Evolutionary conservation across 1,140 invertebrate genomes (phyloP), one percentile per base, ranked within the genome.

Genomic region (Nephila pilipes): DNA sequence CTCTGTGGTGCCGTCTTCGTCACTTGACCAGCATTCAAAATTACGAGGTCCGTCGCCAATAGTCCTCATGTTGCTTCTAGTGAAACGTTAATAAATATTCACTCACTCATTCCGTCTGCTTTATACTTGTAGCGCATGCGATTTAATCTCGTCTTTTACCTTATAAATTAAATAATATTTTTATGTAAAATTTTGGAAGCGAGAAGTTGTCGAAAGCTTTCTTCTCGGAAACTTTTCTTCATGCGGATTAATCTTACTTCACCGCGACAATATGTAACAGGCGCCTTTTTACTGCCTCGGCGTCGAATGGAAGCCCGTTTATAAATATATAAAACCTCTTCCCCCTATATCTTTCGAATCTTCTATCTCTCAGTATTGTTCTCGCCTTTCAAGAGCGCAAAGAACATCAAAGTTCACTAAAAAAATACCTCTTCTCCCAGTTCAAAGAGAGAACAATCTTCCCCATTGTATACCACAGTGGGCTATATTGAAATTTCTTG

Each of bases 401-500:
- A 20, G 29, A 85, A 58, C 46, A 54, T 83, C 22, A 25, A 57
- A 83, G 22, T 83, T 83, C 55, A 32, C 55, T 57, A 32, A 18
- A 85, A 85, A 57, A 85, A 16, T 16, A 14, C 38, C 38, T 81
- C 55, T 85, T 57, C 83, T 36, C 1, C 14, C 38, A 25, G 18
- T 46, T 63, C 22, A 2, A 29, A 29, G 60, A 75, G 18, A 65
- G 60, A 60, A 85, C 83, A 85, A 60, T n/a, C 83, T 14, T 18
- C 29, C 29, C 25, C 36, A 55, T 83, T 58, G 83, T 85, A 25
- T 32, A 18, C 83, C 55, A 4, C 54, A 25, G 29, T 36, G 87
- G 69, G 69, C 8, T 58, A 79, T 89, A 89, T 89, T 89, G 87
- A 89, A 89, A 89, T 89, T 89, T 89, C 65, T 12, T 55, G 36